Conservation (phyloP, 2,797 vertebrate genomes). For the Fundulus diaphanus region DNA sequence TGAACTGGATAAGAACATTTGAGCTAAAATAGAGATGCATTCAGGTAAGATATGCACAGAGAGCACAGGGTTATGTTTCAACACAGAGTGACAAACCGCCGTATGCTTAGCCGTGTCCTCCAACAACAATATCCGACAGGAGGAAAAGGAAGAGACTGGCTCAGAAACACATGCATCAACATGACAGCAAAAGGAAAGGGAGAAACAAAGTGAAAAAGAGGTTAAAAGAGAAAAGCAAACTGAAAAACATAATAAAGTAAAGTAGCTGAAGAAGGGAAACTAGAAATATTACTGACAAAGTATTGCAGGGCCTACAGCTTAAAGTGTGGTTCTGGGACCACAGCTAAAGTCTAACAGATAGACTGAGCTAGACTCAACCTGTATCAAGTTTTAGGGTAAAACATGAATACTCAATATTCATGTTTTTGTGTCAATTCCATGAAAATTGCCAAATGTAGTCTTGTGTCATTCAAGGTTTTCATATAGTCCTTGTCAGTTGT, state of each 20-base stretch:
- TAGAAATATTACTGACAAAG: too few relatives aligned
- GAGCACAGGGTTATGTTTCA: slow-evolving; percentile 2
- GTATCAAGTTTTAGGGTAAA: too few relatives aligned
- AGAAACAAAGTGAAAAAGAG: slow-evolving; percentile 7
- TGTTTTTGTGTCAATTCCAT: too few relatives aligned
- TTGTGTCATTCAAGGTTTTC: too few relatives aligned
- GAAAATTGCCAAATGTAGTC: too few relatives aligned
- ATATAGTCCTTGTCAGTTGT: too few relatives aligned
- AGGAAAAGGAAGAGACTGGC: slow-evolving; percentile 12
- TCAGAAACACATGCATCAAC: slow-evolving; percentile 33
- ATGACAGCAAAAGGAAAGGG: slow-evolving; percentile 28
- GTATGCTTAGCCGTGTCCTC: slow-evolving; percentile 22
- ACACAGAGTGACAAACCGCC: slow-evolving; percentile 40
- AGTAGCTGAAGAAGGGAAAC: slow-evolving; percentile 4
- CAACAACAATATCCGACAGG: slow-evolving; percentile 33
- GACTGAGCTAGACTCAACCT: too few relatives aligned
- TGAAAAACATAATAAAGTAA: slow-evolving; percentile 31
- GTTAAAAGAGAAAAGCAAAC: slow-evolving; percentile 3
- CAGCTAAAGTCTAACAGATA: too few relatives aligned
- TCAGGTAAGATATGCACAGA: neutral
- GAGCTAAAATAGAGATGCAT: neutral
- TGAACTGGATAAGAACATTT: neutral
- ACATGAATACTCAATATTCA: too few relatives aligned
- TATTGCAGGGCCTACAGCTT: too few relatives aligned
- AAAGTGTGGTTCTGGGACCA: too few relatives aligned